Evolutionary conservation across 37 sponge, comb jelly and placozoan species (phyloP).

Genomic region (Chondrilla cf. caribensis): DNA sequence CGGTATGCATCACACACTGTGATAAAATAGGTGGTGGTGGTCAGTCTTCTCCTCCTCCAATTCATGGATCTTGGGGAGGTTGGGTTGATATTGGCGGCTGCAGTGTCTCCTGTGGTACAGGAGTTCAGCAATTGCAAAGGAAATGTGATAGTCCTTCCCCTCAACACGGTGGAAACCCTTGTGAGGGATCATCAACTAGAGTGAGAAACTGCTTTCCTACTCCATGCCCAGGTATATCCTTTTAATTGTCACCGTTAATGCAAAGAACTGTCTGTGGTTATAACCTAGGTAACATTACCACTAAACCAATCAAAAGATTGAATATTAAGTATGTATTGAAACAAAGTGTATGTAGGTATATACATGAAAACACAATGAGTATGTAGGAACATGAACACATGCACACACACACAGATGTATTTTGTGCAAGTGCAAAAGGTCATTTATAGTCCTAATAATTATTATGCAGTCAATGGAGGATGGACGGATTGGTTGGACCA

Average conservation of each 20-base stretch:
- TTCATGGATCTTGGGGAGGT: conserved; percentile 21
- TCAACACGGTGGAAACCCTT: conserved; percentile 15
- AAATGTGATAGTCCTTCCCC: conserved; percentile 14
- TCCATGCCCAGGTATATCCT: conserved; percentile 22
- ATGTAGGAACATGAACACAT: too few relatives aligned
- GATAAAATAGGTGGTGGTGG: too few relatives aligned
- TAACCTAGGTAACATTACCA: too few relatives aligned
- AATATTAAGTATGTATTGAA: too few relatives aligned
- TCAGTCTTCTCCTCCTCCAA: not conserved
- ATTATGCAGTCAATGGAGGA: conserved; percentile 7
- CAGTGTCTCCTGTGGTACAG: not conserved
- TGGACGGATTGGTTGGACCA: conserved; percentile 26
- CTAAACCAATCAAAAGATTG: too few relatives aligned
- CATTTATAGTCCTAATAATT: too few relatives aligned
- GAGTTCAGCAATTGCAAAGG: not conserved
- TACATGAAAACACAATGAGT: too few relatives aligned
- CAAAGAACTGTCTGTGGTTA: not conserved
- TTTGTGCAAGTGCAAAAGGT: too few relatives aligned
- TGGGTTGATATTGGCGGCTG: not conserved
- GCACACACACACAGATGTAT: too few relatives aligned
- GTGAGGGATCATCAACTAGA: not conserved
- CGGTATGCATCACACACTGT: too few relatives aligned
- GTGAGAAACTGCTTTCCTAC: not conserved
- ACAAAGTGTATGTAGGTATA: too few relatives aligned
- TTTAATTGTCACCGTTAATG: too few relatives aligned